Conservation (phyloP, 2,113 vertebrate species). For the Antechinus stuartii region DNA sequence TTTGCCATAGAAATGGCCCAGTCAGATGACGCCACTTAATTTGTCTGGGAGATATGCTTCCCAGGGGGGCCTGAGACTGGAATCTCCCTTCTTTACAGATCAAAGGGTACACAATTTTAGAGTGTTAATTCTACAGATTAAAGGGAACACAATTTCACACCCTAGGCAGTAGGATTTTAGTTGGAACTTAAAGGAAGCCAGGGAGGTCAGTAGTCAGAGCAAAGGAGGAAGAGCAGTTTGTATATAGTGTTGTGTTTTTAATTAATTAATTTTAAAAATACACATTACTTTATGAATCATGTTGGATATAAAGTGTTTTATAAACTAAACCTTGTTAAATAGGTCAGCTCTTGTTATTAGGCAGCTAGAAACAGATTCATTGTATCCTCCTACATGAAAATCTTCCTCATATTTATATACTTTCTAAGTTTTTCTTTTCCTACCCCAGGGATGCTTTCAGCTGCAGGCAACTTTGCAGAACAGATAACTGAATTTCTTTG, state of each 20-base stretch:
- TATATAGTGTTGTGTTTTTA: no score
- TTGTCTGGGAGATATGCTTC: no score
- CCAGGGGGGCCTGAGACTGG: no score
- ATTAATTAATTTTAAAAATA: no score
- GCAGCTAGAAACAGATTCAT: background rate
- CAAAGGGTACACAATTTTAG: no score
- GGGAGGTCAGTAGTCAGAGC: background rate
- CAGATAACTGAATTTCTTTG: background rate
- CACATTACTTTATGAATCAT: no score
- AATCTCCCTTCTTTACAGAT: no score
- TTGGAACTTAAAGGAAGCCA: background rate
- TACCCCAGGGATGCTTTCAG: background rate
- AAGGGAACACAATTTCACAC: no score
- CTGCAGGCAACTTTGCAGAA: background rate
- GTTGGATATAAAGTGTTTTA: background rate
- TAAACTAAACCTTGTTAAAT: background rate
- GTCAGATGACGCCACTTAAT: no score
- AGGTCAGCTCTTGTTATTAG: background rate
- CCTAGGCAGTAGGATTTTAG: background rate
- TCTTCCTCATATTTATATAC: background rate
- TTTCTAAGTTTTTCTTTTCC: background rate
- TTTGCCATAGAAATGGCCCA: no score
- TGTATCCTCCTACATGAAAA: background rate
- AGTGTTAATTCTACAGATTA: no score
- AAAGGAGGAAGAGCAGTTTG: background rate